A percentile compares a stretch with the other conserved stretches of the same genome.
phyloP scores from a whole-genome alignment of 2,888 invertebrate species.

The Lacanobia oleracea region DNA sequence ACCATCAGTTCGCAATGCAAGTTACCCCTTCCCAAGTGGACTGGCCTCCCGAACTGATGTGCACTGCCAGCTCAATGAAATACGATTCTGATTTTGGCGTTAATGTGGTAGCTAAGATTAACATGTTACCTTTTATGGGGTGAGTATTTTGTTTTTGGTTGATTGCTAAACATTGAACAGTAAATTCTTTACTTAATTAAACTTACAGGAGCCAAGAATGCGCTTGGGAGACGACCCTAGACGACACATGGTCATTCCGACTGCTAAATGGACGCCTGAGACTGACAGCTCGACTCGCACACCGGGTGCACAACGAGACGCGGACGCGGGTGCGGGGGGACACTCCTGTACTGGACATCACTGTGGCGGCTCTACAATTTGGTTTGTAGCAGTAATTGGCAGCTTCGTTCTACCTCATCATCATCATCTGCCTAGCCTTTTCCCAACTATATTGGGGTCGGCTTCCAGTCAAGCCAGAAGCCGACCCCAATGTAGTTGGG shows the following conservation, averaged over 20 bases:
- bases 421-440: no score
- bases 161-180: background rate
- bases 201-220: slow-evolving; percentile 76
- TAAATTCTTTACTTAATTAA: background rate
- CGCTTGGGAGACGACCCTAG: slow-evolving; percentile 78
- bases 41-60: slow-evolving; percentile 66
- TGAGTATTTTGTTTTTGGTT: slow-evolving; percentile 66
- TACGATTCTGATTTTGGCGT: slow-evolving; percentile 69
- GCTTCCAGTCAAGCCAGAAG: no score
- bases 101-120: slow-evolving; percentile 80
- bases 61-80: slow-evolving; percentile 59
- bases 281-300: slow-evolving; percentile 54
- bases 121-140: slow-evolving; percentile 85
- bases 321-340: slow-evolving; percentile 59
- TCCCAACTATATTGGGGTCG: no score
- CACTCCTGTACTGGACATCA: slow-evolving; percentile 70
- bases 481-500: no score
- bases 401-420: no score
- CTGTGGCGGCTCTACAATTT: slow-evolving; percentile 67
- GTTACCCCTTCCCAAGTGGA: slow-evolving; percentile 40
- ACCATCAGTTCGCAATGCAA: background rate
- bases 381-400: slow-evolving; percentile 63
- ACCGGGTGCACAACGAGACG: background rate
- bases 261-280: slow-evolving; percentile 79
- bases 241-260: slow-evolving; percentile 80